phyloP scores from a whole-genome alignment of 2,797 vertebrate genomes.

The Prunella strophiata region DNA sequence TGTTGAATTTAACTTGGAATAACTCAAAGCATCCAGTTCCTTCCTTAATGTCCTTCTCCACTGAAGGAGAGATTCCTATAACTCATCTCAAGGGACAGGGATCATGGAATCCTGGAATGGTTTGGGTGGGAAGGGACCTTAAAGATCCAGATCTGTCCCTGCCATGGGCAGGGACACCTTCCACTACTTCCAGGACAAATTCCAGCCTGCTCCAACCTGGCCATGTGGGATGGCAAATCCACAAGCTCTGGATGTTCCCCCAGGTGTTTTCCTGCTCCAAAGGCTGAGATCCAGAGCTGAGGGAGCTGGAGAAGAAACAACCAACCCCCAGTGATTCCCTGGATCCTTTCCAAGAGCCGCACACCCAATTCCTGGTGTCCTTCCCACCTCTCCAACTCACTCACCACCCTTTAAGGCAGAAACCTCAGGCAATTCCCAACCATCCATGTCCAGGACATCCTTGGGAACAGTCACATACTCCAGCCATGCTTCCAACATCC shows the following conservation, averaged over 20 bases:
- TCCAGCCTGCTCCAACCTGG: neutral
- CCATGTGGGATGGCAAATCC: neutral
- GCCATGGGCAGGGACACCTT: neutral
- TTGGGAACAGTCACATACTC: slow-evolving; percentile 32
- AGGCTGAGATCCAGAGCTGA: neutral
- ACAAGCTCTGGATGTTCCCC: neutral
- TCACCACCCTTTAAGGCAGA: neutral
- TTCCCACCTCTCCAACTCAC: neutral
- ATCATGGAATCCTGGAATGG: neutral
- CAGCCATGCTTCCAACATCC: slow-evolving; percentile 66
- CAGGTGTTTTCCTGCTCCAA: neutral
- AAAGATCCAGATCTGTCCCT: neutral
- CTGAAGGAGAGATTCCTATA: neutral
- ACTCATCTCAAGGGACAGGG: neutral
- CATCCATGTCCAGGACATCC: neutral
- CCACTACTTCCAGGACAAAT: neutral
- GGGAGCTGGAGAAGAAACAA: neutral
- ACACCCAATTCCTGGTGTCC: fast-evolving
- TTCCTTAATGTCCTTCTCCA: neutral
- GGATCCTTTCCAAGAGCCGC: neutral
- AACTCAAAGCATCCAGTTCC: neutral
- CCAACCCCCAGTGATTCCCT: neutral
- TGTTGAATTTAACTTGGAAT: neutral
- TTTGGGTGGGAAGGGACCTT: neutral
- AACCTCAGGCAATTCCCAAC: neutral